Percentiles rank a stretch among this genome's conserved stretches.
phyloP scores from a whole-genome alignment of 2,888 invertebrate genomes.

The Panopea generosa region DNA sequence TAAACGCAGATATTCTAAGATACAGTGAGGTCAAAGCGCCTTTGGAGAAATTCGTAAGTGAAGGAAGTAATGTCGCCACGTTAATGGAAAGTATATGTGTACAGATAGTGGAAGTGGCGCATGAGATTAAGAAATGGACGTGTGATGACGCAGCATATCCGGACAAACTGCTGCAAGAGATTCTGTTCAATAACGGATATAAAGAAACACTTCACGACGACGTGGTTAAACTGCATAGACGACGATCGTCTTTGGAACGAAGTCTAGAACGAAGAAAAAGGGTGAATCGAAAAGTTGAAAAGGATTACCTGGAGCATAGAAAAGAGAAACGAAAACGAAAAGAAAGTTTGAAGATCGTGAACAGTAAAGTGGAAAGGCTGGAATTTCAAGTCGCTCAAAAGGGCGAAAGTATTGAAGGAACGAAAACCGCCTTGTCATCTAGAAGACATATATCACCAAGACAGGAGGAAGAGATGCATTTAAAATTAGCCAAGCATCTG shows the following conservation, averaged over 20 bases:
- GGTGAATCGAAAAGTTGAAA: conserved; percentile 51
- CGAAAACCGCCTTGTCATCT: conserved; percentile 65
- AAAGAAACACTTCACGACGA: conserved; percentile 71
- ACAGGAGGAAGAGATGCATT: conserved; percentile 63
- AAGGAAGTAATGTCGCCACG: conserved; percentile 63
- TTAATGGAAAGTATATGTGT: conserved; percentile 75
- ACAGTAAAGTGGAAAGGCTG: conserved; percentile 65
- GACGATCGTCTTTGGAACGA: conserved; percentile 44
- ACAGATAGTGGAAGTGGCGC: conserved; percentile 70
- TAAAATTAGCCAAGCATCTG: conserved; percentile 54
- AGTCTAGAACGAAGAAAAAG: conserved; percentile 67
- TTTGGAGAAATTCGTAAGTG: conserved; percentile 67
- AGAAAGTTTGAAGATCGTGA: conserved; percentile 69
- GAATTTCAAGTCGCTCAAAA: conserved; percentile 66
- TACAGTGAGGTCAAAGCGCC: conserved; percentile 72
- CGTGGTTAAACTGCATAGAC: conserved; percentile 59
- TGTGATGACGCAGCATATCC: conserved; percentile 73
- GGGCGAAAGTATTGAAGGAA: conserved; percentile 63
- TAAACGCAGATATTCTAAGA: conserved; percentile 69
- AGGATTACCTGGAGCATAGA: conserved; percentile 63
- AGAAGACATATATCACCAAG: conserved; percentile 61
- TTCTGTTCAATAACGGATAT: conserved; percentile 70
- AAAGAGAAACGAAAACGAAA: conserved; percentile 69
- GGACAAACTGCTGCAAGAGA: conserved; percentile 72
- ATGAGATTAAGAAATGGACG: conserved; percentile 72